phyloP scores from a whole-genome alignment of 1,140 invertebrate genomes.

The Apis florea region DNA sequence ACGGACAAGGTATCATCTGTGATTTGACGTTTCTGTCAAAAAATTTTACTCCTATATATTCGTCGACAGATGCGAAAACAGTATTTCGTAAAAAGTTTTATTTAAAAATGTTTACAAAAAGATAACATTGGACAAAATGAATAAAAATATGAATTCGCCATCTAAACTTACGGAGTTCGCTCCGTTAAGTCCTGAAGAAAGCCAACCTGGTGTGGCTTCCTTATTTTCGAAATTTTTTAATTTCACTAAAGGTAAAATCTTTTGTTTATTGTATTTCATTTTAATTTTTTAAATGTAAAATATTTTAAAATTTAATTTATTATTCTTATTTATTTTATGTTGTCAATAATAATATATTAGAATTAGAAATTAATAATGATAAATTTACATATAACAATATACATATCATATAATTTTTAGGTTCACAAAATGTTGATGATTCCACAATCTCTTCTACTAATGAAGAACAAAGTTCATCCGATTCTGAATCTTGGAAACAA shows the following conservation, averaged over 20 bases:
- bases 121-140: slow-evolving; percentile 77
- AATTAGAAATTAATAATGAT: neutral
- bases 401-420: slow-evolving; percentile 24
- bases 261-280: neutral
- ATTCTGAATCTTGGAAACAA: slow-evolving; percentile 75
- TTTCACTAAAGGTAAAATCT: slow-evolving; percentile 74
- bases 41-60: neutral
- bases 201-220: slow-evolving; percentile 81
- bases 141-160: slow-evolving; percentile 85
- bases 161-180: slow-evolving; percentile 89
- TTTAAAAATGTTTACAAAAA: slow-evolving; percentile 40
- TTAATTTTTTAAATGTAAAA: too few species aligned
- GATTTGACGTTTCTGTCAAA: slow-evolving; percentile 23
- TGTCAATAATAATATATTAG: too few species aligned
- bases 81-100: neutral
- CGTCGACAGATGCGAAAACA: neutral
- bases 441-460: slow-evolving; percentile 65
- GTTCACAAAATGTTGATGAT: slow-evolving; percentile 48
- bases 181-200: slow-evolving; percentile 85
- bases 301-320: neutral
- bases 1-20: too few species aligned
- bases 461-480: slow-evolving; percentile 72
- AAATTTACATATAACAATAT: neutral
- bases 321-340: too few species aligned
- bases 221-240: slow-evolving; percentile 84